phyloP scores from a whole-genome alignment of 2,888 invertebrate species.

The Chrysolina americana region DNA sequence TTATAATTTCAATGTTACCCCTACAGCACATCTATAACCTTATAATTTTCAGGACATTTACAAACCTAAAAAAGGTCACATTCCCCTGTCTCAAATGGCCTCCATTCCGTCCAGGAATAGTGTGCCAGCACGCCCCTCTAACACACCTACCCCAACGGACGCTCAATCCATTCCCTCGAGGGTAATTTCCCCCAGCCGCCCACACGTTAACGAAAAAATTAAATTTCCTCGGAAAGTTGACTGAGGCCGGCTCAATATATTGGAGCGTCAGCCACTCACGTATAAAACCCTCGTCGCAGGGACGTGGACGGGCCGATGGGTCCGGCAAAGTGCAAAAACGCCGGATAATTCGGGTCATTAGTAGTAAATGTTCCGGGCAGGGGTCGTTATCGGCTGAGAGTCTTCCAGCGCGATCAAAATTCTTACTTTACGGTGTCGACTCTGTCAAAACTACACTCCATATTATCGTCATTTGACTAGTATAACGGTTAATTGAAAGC shows the following conservation, averaged over 20 bases:
- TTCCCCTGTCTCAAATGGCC: too few species aligned
- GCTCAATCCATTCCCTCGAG: neutral
- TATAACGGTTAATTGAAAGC: constrained; percentile 43
- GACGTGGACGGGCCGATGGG: constrained; percentile 36
- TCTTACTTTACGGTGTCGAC: constrained; percentile 46
- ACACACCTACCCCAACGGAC: neutral
- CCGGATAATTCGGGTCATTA: constrained; percentile 61
- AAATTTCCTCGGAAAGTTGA: constrained; percentile 16
- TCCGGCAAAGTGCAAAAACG: constrained; percentile 56
- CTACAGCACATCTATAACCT: too few species aligned
- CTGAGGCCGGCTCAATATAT: constrained; percentile 22
- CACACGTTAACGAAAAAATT: constrained; percentile 25
- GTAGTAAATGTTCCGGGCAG: constrained; percentile 61
- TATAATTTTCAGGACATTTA: too few species aligned
- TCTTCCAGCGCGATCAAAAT: constrained; percentile 46
- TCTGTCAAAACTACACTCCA: constrained; percentile 39
- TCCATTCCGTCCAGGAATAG: too few species aligned
- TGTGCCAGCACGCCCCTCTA: neutral
- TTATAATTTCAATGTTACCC: too few species aligned
- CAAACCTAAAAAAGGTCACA: too few species aligned
- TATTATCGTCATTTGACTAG: constrained; percentile 45
- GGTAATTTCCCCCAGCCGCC: neutral
- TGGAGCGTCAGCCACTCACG: constrained; percentile 28
- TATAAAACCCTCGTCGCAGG: constrained; percentile 42
- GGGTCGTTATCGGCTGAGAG: constrained; percentile 61